phyloP scores from a whole-genome alignment of 92 coral and sea anemone species.

The Bergia puertoricense region DNA sequence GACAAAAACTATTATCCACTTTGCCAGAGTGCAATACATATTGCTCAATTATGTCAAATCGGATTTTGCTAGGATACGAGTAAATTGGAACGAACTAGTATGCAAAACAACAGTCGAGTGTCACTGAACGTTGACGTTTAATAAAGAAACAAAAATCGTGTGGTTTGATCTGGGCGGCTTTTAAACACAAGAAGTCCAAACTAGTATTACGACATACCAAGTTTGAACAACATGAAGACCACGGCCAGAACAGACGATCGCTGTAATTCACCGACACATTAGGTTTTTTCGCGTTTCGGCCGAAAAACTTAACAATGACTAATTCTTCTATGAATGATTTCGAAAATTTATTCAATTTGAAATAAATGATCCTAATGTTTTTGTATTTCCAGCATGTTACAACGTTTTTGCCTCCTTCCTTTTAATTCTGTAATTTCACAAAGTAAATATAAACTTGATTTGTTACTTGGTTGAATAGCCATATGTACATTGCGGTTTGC shows the following conservation, averaged over 20 bases:
- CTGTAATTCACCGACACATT: conserved; percentile 7
- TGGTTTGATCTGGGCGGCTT: neutral
- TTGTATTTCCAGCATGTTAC: neutral
- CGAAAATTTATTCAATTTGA: neutral
- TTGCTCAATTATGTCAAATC: neutral
- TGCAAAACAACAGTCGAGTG: neutral
- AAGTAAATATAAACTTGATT: conserved; percentile 17
- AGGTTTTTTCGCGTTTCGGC: neutral
- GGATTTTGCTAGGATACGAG: neutral
- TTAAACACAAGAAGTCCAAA: neutral
- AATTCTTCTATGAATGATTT: conserved; percentile 9
- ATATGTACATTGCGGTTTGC: conserved; percentile 3
- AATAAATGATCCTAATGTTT: neutral
- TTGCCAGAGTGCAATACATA: neutral
- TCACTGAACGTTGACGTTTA: neutral
- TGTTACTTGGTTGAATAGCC: neutral
- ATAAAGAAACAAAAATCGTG: neutral
- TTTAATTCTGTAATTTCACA: neutral
- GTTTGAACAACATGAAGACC: neutral
- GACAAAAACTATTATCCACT: neutral
- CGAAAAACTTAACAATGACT: neutral
- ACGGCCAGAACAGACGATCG: neutral
- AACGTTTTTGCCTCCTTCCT: neutral
- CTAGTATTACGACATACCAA: neutral
- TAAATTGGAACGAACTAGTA: neutral